Base-by-base conservation (phyloP, 1,140 invertebrate genomes). In the Pachypsylla venusta region DNA sequence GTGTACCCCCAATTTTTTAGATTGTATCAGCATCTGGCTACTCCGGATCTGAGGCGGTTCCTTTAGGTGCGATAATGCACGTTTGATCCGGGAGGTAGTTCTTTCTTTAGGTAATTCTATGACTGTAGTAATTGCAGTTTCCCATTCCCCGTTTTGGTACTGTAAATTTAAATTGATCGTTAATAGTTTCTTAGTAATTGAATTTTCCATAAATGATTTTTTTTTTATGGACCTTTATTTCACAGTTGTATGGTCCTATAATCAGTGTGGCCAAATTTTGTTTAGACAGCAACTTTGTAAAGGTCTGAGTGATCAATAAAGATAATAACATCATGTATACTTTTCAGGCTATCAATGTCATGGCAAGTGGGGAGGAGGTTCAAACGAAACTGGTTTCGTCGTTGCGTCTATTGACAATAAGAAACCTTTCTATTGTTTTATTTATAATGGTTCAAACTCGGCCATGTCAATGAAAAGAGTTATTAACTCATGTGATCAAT, bases 341-440 rank as follows among this genome's bases (percentile, higher is more conserved):
- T 48, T 48, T 22, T 35, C 42, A 48, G 42, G 42, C 4, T 48
- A 48, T n/a, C 42, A 48, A n/a, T 48, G 42, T 48, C 42, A 4
- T 5, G 42, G 42, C 22, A n/a, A 48, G 7, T 48, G 42, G 42
- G 42, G 42, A 7, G 42, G 42, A 7, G 22, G 42, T 48, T 3
- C 22, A n/a, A 48, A 48, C 22, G 42, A 48, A 19, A 48, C 42
- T 19, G 42, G 42, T 22, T 48, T 19, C 42, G 22, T 48, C 16
- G n/a, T 48, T 7, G 42, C 42, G 4, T 5, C 42, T 48, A n/a
- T 7, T 7, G 4, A 7, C n/a, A 48, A 48, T n/a, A 48, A n/a
- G n/a, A 48, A 4, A 19, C n/a, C 7, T 22, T 19, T n/a, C 16
- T 48, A 48, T 22, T 48, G 42, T 19, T 48, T 48, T 22, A 48